A percentile compares a stretch with the other conserved stretches of the same genome.
phyloP scores from a whole-genome alignment of 2,113 vertebrate genomes.

The Saguinus midas region DNA sequence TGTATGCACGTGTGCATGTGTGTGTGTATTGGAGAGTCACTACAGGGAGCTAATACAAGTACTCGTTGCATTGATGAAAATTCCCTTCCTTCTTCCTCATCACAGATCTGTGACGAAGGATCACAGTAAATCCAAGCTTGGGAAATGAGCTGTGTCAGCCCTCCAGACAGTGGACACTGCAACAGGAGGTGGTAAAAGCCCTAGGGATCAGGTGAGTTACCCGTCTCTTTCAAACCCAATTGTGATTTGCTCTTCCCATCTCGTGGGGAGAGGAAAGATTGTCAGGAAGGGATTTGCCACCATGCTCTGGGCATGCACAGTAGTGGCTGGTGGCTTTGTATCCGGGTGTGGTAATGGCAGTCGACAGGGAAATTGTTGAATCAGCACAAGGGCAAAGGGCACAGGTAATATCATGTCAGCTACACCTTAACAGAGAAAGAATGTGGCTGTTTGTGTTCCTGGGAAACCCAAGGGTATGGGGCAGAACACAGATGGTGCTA shows the following conservation, averaged over 20 bases:
- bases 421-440: neutral
- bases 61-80: neutral
- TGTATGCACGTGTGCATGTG: no score
- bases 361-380: neutral
- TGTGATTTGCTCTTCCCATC: slow-evolving; percentile 34
- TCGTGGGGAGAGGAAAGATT: neutral
- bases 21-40: neutral
- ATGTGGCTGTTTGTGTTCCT: neutral
- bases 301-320: neutral
- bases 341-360: neutral
- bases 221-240: slow-evolving; percentile 31
- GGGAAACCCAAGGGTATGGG: neutral
- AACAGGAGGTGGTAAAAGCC: neutral
- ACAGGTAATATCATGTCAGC: neutral
- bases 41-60: neutral
- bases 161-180: neutral
- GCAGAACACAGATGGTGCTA: neutral
- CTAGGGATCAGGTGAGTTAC: neutral
- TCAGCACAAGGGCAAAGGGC: neutral
- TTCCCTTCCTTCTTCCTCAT: neutral
- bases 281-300: neutral
- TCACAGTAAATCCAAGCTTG: slow-evolving; percentile 27
- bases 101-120: neutral
- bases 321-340: neutral
- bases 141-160: slow-evolving; percentile 37